Evolutionary conservation across 2,888 invertebrate genomes (phyloP).

Genomic region (Lasioglossum villosulum): DNA sequence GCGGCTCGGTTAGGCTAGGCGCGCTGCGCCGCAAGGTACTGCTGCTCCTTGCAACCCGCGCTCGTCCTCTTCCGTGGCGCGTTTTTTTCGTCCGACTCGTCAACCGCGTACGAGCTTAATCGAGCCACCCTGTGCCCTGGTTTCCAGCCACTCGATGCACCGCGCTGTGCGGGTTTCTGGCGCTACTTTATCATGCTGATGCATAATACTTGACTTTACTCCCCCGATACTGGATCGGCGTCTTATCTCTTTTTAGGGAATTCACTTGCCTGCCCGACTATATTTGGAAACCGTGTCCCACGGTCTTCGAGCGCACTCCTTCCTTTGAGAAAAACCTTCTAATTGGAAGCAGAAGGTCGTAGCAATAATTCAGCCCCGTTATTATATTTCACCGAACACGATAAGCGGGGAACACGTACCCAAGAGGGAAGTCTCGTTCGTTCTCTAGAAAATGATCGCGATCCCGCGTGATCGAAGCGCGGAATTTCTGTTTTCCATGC

Average conservation of each 20-base stretch:
- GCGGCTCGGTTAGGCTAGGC: background rate
- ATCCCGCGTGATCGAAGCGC: background rate
- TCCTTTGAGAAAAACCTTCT: background rate
- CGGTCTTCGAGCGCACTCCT: background rate
- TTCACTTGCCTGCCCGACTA: slow-evolving; percentile 25
- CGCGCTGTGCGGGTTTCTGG: slow-evolving; percentile 34
- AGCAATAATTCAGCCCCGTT: slow-evolving; percentile 23
- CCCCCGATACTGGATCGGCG: slow-evolving; percentile 12
- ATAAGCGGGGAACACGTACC: background rate
- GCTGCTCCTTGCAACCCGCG: slow-evolving; percentile 16
- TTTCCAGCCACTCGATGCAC: slow-evolving; percentile 68
- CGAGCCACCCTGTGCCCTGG: slow-evolving; percentile 66
- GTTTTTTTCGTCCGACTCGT: slow-evolving; percentile 33
- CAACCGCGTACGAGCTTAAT: slow-evolving; percentile 44
- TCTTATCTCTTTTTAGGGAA: slow-evolving; percentile 35
- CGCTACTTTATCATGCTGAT: slow-evolving; percentile 56
- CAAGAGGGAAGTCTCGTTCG: background rate
- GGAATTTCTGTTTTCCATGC: slow-evolving; percentile 54
- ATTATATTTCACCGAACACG: background rate
- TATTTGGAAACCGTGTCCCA: slow-evolving; percentile 18
- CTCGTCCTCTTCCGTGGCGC: slow-evolving; percentile 10
- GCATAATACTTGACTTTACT: slow-evolving; percentile 64
- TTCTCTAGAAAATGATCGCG: background rate
- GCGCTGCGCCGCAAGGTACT: background rate
- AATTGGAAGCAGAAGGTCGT: slow-evolving; percentile 23